Base-by-base conservation (phyloP, 2,113 vertebrate genomes). In the Petromus typicus region DNA sequence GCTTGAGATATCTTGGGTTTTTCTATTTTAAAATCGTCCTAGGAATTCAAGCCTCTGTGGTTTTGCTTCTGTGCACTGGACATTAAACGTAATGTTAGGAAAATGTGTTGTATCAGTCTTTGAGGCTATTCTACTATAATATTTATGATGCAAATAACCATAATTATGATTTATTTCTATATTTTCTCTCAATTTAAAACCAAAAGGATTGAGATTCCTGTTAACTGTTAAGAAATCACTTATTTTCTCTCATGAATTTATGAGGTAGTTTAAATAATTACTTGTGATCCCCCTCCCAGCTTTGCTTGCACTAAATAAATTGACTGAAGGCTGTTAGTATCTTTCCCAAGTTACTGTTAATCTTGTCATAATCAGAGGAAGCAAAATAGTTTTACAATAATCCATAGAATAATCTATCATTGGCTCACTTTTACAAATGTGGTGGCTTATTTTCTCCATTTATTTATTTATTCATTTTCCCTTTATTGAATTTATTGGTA, bases 371-470 rank as follows among this genome's bases (percentile, higher is more conserved):
- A 48, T 94, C 66, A 95, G 56, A 63, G 27, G 92, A 71, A 81
- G 51, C 7, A 78, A 78, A 89, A 78, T 63, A 95, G 32, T 66
- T 85, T 89, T 90, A 89, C 63, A 27, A 64, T 90, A 93, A 63
- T n/a, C 76, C 51, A 87, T 57, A 88, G 61, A 64, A 18, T 80
- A 69, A 63, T 92, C 92, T 20, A 89, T 87, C 43, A 88, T 5
- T 89, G 82, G 85, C 40, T 88, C 92, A 37, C 54, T 90, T 87
- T 96, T 95, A 94, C 43, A 90, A 88, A 96, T 32, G 34, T 18
- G 43, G 85, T 3, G 18, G 71, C 20, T 93, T 83, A 76, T 89
- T 89, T 69, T 75, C n/a, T 32, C 32, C 18, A 51, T 51, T 10
- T 10, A 51, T 51, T 51, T 51, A 51, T 51, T 51, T 51, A 51